phyloP scores from a whole-genome alignment of 37 sponge, comb jelly and placozoan genomes.

The Ephydatia muelleri region DNA sequence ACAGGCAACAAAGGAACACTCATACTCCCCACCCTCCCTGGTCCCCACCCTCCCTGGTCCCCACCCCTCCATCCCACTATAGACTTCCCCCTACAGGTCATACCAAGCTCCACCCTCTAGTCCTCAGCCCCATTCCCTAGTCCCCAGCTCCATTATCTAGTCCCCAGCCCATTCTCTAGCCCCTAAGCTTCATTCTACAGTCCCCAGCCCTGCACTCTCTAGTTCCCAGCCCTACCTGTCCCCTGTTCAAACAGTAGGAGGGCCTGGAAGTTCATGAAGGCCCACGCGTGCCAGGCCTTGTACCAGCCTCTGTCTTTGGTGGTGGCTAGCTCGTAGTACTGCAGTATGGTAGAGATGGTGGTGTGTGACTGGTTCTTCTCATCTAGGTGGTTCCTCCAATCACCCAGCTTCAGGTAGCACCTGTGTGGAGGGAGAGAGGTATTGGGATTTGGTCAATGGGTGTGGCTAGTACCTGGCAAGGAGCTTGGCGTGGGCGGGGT shows the following conservation, averaged over 20 bases:
- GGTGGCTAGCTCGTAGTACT: conserved; percentile 83
- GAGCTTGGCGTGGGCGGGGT: conserved; percentile 33
- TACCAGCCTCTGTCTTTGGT: conserved; percentile 82
- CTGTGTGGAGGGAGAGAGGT: conserved; percentile 13
- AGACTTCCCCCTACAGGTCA: no score
- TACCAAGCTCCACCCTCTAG: not conserved
- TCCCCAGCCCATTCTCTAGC: not conserved
- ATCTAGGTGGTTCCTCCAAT: conserved; percentile 71
- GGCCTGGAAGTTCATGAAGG: conserved; percentile 97
- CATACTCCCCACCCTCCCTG: not conserved
- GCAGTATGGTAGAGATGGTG: conserved; percentile 56
- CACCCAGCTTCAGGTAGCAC: conserved; percentile 86
- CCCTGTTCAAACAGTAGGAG: conserved; percentile 73
- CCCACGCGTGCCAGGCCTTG: conserved; percentile 99
- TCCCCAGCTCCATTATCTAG: not conserved
- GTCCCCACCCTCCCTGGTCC: not conserved
- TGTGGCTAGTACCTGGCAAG: conserved; percentile 41
- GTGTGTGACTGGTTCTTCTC: conserved; percentile 32
- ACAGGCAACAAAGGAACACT: not conserved
- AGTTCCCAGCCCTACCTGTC: not conserved
- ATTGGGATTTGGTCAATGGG: not conserved
- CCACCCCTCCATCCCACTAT: not conserved
- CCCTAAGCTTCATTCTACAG: not conserved
- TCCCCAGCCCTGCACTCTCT: not conserved
- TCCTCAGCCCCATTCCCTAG: not conserved